Conservation (phyloP, 2,888 invertebrate genomes). For the Ornithoptera alexandrae region DNA sequence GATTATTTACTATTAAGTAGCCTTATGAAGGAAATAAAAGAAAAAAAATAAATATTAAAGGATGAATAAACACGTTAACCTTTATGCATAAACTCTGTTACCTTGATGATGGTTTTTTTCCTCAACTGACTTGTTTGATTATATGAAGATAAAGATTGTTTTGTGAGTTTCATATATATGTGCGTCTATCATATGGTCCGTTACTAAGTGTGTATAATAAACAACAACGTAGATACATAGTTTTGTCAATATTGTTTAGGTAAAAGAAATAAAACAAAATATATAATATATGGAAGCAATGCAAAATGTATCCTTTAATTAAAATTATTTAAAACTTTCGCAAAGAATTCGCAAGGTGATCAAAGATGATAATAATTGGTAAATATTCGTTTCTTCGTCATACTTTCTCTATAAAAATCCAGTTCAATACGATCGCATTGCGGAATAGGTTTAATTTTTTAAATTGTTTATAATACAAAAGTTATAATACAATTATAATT, state of each 20-base stretch:
- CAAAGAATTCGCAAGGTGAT: neutral
- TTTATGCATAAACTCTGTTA: neutral
- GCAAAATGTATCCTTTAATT: neutral
- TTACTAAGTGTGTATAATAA: no score
- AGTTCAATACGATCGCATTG: neutral
- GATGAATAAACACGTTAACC: neutral
- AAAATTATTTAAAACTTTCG: neutral
- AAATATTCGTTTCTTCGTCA: neutral
- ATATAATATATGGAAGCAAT: neutral
- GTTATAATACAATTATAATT: neutral
- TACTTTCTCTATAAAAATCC: neutral
- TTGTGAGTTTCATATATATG: neutral
- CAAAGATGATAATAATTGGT: neutral
- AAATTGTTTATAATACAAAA: neutral
- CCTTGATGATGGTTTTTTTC: neutral
- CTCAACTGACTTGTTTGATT: neutral
- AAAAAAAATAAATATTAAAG: neutral
- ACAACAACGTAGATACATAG: neutral
- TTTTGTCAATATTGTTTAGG: neutral
- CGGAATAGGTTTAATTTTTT: neutral
- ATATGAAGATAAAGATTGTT: neutral
- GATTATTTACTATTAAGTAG: neutral
- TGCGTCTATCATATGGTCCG: no score
- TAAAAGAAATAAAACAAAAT: neutral
- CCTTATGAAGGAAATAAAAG: no score